Evolutionary conservation across 2,888 invertebrate species (phyloP).

Genomic region (Tetranychus piercei): DNA sequence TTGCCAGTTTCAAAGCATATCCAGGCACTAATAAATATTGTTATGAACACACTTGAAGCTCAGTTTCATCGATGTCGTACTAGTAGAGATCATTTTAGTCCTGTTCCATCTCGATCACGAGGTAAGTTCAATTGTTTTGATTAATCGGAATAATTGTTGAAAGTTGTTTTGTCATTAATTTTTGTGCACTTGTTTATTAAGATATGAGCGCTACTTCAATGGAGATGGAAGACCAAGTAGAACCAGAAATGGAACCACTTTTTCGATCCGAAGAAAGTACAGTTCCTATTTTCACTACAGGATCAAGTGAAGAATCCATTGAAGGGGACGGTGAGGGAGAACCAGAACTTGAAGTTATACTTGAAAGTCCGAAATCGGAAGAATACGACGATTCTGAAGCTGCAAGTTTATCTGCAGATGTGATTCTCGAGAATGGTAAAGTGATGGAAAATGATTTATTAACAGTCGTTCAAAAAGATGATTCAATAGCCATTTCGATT

Average conservation of each 20-base stretch:
- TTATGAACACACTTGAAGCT: conserved; percentile 72
- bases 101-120: conserved; percentile 44
- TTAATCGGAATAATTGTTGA: background rate
- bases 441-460: background rate
- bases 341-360: conserved; percentile 69
- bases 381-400: conserved; percentile 30
- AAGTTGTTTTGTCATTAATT: conserved; percentile 16
- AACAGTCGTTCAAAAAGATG: background rate
- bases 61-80: conserved; percentile 69
- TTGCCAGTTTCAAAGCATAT: conserved; percentile 41
- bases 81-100: conserved; percentile 40
- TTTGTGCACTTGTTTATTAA: conserved; percentile 23
- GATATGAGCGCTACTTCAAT: conserved; percentile 34
- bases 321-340: conserved; percentile 46
- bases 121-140: conserved; percentile 35
- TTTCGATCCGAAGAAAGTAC: background rate
- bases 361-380: conserved; percentile 62
- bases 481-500: background rate
- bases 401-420: conserved; percentile 13
- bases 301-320: conserved; percentile 23
- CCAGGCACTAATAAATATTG: conserved; percentile 62
- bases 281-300: background rate
- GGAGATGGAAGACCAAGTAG: conserved; percentile 27
- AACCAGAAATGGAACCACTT: background rate
- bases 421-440: conserved; percentile 5